phyloP scores from a whole-genome alignment of 2,113 vertebrate species.

The Semnopithecus entellus region DNA sequence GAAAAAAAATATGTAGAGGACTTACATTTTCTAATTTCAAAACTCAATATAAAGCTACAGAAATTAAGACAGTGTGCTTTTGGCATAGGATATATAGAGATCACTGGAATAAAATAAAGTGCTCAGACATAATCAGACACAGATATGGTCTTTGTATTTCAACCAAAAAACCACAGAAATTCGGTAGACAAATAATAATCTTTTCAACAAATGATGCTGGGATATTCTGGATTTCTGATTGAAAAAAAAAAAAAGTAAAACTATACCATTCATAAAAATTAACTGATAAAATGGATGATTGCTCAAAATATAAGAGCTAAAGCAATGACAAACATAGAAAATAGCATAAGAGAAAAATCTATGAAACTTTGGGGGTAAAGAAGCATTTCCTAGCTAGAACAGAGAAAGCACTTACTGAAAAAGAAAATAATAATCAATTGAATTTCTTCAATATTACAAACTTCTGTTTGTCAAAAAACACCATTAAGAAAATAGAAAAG shows the following conservation, averaged over 20 bases:
- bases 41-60: not conserved
- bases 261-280: not conserved
- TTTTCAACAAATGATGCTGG: not conserved
- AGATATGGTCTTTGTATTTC: not conserved
- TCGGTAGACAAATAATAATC: not conserved
- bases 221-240: not conserved
- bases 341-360: not conserved
- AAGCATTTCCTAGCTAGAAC: not conserved
- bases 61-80: not conserved
- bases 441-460: not conserved
- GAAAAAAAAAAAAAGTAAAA: not conserved
- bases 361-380: not conserved
- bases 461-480: not conserved
- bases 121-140: not conserved
- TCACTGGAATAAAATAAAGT: not conserved
- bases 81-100: not conserved
- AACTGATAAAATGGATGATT: not conserved
- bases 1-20: not conserved
- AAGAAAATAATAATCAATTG: not conserved
- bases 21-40: not conserved
- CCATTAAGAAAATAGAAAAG: not conserved
- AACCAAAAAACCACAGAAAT: not conserved
- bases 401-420: not conserved
- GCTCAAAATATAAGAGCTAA: not conserved
- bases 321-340: not conserved